Percentiles rank a stretch among this genome's conserved stretches.
Evolutionary conservation across 2,113 vertebrate species (phyloP).

Genomic region (Alaudala cheleensis): DNA sequence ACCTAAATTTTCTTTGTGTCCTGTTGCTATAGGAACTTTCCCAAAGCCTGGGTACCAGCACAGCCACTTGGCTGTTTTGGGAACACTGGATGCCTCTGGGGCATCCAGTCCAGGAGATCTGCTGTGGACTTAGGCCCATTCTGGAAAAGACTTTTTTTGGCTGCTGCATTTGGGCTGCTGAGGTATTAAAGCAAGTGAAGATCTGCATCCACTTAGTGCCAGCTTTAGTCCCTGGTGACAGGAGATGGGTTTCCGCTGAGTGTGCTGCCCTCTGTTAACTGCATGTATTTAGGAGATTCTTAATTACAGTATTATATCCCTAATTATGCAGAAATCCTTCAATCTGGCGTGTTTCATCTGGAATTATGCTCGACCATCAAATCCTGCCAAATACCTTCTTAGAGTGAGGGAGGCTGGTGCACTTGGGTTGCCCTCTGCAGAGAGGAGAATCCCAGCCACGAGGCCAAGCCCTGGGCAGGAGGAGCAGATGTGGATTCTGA

Average conservation of each 20-base stretch:
- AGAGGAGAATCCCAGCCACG: background rate
- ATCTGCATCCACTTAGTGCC: background rate
- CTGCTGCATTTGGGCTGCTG: background rate
- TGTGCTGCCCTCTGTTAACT: background rate
- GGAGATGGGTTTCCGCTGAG: background rate
- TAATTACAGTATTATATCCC: constrained; percentile 4
- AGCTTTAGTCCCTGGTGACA: background rate
- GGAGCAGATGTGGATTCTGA: background rate
- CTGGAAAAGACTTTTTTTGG: background rate
- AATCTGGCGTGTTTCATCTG: constrained; percentile 10
- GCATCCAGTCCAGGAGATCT: background rate
- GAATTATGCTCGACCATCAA: background rate
- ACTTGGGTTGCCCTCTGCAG: background rate
- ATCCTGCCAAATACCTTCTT: constrained; percentile 34
- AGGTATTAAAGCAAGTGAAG: background rate
- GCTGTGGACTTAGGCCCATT: background rate
- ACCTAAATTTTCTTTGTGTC: background rate
- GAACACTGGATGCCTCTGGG: background rate
- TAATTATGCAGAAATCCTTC: constrained; percentile 50
- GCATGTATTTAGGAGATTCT: constrained; percentile 1
- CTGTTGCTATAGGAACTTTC: constrained; percentile 14
- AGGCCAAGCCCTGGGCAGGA: background rate
- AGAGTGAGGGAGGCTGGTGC: background rate
- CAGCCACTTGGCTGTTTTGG: background rate
- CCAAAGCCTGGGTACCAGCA: background rate